These are phyloP conservation scores for Festucalex cinctus DNA, from an alignment of 2,113 vertebrate species.

Conservation along the genomic window DNA sequence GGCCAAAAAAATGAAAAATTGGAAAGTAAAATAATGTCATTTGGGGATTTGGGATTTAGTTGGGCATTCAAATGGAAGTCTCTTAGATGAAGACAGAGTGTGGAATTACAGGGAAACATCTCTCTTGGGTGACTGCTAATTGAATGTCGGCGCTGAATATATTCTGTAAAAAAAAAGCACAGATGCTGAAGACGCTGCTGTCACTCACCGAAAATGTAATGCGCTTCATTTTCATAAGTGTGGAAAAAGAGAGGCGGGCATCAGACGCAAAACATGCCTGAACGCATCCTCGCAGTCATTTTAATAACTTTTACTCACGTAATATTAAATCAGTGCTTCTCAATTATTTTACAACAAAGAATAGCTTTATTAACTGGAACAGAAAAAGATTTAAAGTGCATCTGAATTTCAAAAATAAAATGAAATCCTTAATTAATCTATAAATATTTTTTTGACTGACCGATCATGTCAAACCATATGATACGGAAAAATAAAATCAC, in stretches of 20 bases:
- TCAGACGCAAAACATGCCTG: neutral
- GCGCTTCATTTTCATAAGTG: neutral
- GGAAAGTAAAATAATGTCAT: slow-evolving; percentile 25
- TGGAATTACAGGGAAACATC: slow-evolving; percentile 53
- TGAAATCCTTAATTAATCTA: too few relatives aligned
- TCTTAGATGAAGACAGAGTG: slow-evolving; percentile 46
- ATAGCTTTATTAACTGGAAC: too few relatives aligned
- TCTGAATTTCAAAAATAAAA: too few relatives aligned
- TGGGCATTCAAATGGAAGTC: slow-evolving; percentile 31
- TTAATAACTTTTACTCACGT: too few relatives aligned
- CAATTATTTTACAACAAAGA: too few relatives aligned
- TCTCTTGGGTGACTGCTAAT: slow-evolving; percentile 44
- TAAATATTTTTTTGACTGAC: too few relatives aligned
- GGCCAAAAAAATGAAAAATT: slow-evolving; percentile 6
- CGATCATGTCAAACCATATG: too few relatives aligned
- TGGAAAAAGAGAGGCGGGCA: neutral
- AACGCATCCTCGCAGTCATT: neutral
- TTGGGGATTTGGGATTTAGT: slow-evolving; percentile 55
- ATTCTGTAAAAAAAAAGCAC: slow-evolving; percentile 17
- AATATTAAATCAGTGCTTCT: too few relatives aligned
- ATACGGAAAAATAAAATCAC: too few relatives aligned
- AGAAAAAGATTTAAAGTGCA: too few relatives aligned
- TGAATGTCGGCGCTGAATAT: slow-evolving; percentile 40
- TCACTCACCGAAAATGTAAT: neutral
- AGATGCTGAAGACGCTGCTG: neutral